A percentile compares a stretch with the other conserved stretches of the same genome.
phyloP scores from a whole-genome alignment of 2,797 vertebrate genomes.

The Selene dorsalis region DNA sequence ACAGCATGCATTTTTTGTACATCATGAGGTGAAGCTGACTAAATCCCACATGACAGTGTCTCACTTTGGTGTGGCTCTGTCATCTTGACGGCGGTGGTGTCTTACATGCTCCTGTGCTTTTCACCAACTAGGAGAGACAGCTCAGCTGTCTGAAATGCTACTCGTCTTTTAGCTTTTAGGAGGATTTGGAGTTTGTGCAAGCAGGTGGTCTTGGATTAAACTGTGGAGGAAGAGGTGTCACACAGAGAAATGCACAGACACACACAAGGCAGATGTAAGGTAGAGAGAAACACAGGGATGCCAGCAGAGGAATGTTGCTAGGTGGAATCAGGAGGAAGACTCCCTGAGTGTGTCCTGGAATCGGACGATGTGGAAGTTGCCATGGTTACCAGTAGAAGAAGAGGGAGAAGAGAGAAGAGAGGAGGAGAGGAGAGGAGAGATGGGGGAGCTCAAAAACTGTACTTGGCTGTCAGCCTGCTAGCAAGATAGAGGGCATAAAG shows the following conservation, averaged over 20 bases:
- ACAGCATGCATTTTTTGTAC: slow-evolving; percentile 24
- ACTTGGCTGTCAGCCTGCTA: slow-evolving; percentile 58
- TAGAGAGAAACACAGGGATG: slow-evolving; percentile 28
- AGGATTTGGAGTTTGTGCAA: slow-evolving; percentile 57
- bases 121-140: slow-evolving; percentile 47
- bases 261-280: slow-evolving; percentile 21
- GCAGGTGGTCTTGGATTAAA: slow-evolving; percentile 67
- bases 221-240: slow-evolving; percentile 41
- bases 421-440: slow-evolving; percentile 66
- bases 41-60: slow-evolving; percentile 62
- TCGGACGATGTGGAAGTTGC: slow-evolving; percentile 81
- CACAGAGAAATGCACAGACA: slow-evolving; percentile 15
- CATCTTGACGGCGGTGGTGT: slow-evolving; percentile 35
- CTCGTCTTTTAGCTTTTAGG: slow-evolving; percentile 60
- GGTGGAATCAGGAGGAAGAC: slow-evolving; percentile 72
- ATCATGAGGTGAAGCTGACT: slow-evolving; percentile 53
- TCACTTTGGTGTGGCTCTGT: slow-evolving; percentile 30
- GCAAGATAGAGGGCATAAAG: slow-evolving; percentile 40
- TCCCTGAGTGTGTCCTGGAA: slow-evolving; percentile 77
- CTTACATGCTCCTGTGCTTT: slow-evolving; percentile 46
- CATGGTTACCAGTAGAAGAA: slow-evolving; percentile 81
- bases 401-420: slow-evolving; percentile 58
- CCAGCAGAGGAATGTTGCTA: slow-evolving; percentile 74
- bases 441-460: slow-evolving; percentile 71
- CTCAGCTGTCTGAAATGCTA: slow-evolving; percentile 31